These are phyloP conservation scores for Orthosia gracilis DNA, from an alignment of 2,888 invertebrate species.

Conservation along the genomic window DNA sequence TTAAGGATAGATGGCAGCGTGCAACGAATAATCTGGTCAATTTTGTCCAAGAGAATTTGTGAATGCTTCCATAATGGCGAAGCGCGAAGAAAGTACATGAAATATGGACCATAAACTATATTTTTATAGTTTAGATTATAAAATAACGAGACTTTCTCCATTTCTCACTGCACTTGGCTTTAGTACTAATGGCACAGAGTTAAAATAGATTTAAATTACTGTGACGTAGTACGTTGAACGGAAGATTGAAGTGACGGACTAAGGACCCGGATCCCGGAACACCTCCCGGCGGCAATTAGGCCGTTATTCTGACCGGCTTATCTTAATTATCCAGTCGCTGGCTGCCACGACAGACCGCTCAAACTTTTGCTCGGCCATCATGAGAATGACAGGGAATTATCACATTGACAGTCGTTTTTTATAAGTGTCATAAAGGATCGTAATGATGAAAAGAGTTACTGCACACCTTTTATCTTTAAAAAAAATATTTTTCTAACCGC, in stretches of 20 bases:
- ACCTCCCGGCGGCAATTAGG: conserved; percentile 63
- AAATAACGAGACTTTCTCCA: background rate
- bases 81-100: no score
- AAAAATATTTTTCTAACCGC: no score
- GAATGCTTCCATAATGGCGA: no score
- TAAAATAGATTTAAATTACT: conserved; percentile 14
- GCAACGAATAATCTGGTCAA: no score
- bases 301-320: conserved; percentile 63
- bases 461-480: no score
- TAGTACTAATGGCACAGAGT: background rate
- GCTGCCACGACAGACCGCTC: conserved; percentile 52
- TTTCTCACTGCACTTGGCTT: no score
- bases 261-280: background rate
- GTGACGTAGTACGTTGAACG: conserved; percentile 5
- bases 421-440: background rate
- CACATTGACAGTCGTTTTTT: background rate
- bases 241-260: background rate
- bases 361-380: conserved; percentile 47
- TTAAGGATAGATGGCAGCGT: no score
- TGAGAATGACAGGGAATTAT: conserved; percentile 10
- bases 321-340: conserved; percentile 73
- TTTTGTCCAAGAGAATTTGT: no score
- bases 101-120: no score
- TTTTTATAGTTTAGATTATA: no score
- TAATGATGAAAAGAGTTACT: no score